phyloP scores from a whole-genome alignment of 1,140 invertebrate genomes.

The Leptinotarsa lineolata region DNA sequence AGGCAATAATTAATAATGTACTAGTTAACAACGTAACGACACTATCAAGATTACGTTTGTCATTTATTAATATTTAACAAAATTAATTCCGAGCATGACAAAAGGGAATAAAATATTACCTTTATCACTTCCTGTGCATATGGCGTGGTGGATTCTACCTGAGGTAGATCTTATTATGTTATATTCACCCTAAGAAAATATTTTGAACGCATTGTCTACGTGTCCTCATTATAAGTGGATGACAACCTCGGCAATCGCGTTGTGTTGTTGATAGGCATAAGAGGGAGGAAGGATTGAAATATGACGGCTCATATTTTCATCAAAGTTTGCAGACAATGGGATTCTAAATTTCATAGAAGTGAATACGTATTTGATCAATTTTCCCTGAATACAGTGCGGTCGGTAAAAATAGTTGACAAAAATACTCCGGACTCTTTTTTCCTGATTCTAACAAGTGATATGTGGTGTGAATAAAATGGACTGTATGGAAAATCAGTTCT shows the following conservation, averaged over 20 bases:
- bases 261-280: background rate
- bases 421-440: too few species aligned
- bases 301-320: too few species aligned
- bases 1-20: conserved; percentile 50
- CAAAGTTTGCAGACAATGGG: too few species aligned
- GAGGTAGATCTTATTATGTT: conserved; percentile 22
- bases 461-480: too few species aligned
- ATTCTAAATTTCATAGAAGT: too few species aligned
- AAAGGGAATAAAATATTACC: conserved; percentile 48
- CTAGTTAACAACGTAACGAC: conserved; percentile 49
- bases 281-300: too few species aligned
- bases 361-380: too few species aligned
- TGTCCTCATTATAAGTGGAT: conserved; percentile 14
- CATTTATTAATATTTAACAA: conserved; percentile 52
- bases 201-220: conserved; percentile 26
- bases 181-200: conserved; percentile 23
- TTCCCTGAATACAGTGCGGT: too few species aligned
- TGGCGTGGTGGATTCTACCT: conserved; percentile 42
- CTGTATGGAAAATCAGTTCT: too few species aligned
- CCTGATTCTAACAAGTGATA: too few species aligned
- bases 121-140: conserved; percentile 47
- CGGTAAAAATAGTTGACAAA: too few species aligned
- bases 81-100: conserved; percentile 48
- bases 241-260: conserved; percentile 7
- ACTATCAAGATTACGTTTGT: conserved; percentile 50